Evolutionary conservation across 2,888 invertebrate species (phyloP), one percentile per base, ranked within the genome.

Genomic region (Lasius fuliginosus): DNA sequence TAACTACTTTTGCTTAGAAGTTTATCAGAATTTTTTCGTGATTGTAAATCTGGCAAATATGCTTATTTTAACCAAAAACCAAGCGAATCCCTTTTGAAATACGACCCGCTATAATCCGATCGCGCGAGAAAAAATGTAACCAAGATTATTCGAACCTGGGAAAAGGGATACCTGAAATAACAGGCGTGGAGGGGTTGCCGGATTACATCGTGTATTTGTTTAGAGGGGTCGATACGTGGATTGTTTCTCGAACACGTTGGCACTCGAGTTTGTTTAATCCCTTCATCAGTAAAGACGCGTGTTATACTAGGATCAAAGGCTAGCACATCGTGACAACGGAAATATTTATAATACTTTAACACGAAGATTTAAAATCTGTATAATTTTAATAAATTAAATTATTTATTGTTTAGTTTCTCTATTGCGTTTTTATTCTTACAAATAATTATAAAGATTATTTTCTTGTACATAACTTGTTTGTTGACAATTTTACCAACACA

Each of bases 171-270:
- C 88, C 91, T 91, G 92, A 92, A 92, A 92, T 91, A 92, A 92
- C 92, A 92, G 85, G 73, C 79, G 60, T 33, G 33, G 71, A 89
- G 86, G 88, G 87, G 86, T 86, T 85, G 86, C 84, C 84, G 91
- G 92, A 92, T 92, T 91, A 92, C 88, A 71, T 88, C 81, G 74
- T 86, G 87, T 91, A 89, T 92, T 92, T 92, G 89, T 87, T 88
- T 88, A 86, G 88, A 86, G 87, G 85, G 90, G 85, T 75, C 83
- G 71, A 84, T 75, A 73, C 74, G 76, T 75, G 82, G 83, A 90
- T 89, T 88, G 88, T 89, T 92, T 86, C 82, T 83, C 77, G 83
- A 56, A 46, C 79, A 27, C 73, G 60, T 73, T 60, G 42, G 58
- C 42, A 60, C 33, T 58, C 46, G 60, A 27, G 79, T 73, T 71